Evolutionary conservation across 2,113 vertebrate genomes (phyloP).

Genomic region (Podarcis raffonei): DNA sequence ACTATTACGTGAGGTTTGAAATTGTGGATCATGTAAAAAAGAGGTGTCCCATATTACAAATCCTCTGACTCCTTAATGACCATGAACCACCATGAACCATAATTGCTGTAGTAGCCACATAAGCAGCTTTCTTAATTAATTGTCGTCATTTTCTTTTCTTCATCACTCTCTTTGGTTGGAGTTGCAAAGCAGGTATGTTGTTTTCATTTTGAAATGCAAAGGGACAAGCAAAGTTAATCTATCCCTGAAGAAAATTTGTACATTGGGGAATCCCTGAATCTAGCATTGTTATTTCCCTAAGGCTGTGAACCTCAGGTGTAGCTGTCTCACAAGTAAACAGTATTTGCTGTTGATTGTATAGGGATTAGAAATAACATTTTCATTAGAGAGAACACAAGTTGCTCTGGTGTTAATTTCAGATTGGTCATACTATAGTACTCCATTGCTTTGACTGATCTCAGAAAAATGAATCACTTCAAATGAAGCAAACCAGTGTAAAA

Average conservation of each 20-base stretch:
- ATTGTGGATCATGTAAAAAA: background rate
- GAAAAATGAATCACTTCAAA: background rate
- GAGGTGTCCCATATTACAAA: background rate
- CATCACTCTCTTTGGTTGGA: background rate
- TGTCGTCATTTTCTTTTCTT: background rate
- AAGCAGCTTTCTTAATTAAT: background rate
- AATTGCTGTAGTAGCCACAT: background rate
- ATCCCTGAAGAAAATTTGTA: background rate
- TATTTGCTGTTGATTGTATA: constrained; percentile 17
- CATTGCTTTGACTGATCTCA: constrained; percentile 33
- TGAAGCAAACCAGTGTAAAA: background rate
- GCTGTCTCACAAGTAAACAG: constrained; percentile 6
- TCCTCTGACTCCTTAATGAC: background rate
- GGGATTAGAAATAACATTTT: background rate
- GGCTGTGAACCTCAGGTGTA: constrained; percentile 34
- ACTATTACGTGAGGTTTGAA: background rate
- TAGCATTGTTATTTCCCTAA: constrained; percentile 29
- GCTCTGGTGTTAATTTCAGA: background rate
- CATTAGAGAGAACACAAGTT: background rate
- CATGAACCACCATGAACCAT: background rate
- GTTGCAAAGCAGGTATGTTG: background rate
- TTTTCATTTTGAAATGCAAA: constrained; percentile 27
- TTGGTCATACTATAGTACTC: background rate
- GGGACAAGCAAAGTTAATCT: constrained; percentile 10
- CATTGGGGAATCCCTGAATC: constrained; percentile 13